Evolutionary conservation across 2,113 vertebrate genomes (phyloP), one percentile per base, ranked within the genome.

Genomic region (Urocolius indicus): DNA sequence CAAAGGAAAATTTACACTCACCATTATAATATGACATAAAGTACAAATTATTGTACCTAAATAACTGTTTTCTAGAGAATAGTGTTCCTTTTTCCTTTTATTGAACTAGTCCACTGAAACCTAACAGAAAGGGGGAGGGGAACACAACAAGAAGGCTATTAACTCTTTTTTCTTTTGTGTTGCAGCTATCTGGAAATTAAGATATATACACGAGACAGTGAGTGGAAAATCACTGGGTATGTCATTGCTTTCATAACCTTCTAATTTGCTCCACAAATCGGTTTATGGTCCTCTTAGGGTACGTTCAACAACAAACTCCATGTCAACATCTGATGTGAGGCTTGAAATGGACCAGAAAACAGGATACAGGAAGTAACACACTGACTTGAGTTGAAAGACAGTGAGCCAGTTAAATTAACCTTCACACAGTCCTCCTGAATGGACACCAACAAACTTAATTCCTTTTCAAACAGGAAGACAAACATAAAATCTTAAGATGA

Each of bases 1-100:
- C 97, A 98, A 98, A 98, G 97, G 97, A 97, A 98, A 98, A 98
- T 98, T 98, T 98, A 98, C 86, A 96, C 93, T 98, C 93, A 94
- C 96, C 77, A 97, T 97, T 98, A 93, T 97, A 98, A 97, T 96
- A 97, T 96, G 97, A 98, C 96, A 98, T 94, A 98, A 97, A 97
- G 94, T 97, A 97, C 97, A 98, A 98, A 98, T 98, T 96, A 98
- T 97, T 98, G 88, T 95, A 97, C 95, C 83, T 90, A 98, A 98
- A 97, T 96, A 97, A 96, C 93, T 96, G 96, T 97, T 98, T 98
- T 98, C 93, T 93, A 90, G 88, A 85, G 96, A 97, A 97, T 91
- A 89, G 58, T 82, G 32, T 78, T 97, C 92, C 86, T 95, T 98
- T 97, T 95, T 93, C 54, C 51, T 93, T 94, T 96, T 96, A 84